Conservation (phyloP, 1,140 invertebrate genomes). For the Drosophila pallidifrons region DNA sequence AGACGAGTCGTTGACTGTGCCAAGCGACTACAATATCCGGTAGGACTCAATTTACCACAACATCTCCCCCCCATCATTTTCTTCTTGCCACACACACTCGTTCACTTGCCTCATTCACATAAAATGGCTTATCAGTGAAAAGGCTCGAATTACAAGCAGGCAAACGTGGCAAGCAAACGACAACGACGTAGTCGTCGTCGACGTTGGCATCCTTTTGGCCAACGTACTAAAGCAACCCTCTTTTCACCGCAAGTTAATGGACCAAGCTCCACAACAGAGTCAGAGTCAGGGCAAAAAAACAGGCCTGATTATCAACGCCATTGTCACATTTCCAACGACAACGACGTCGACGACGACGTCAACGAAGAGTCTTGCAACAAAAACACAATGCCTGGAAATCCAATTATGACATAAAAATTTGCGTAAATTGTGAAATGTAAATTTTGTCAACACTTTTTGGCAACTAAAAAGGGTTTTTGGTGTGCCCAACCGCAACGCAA, state of each 20-base stretch:
- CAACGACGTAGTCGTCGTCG: background rate
- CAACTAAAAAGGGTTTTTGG: conserved; percentile 56
- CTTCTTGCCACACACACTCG: background rate
- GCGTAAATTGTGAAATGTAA: conserved; percentile 83
- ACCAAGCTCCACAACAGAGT: conserved; percentile 15
- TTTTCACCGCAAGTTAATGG: conserved; percentile 57
- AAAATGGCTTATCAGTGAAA: conserved; percentile 74
- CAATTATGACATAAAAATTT: conserved; percentile 84
- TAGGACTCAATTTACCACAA: conserved; percentile 70
- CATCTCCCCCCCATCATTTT: background rate
- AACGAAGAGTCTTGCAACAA: conserved; percentile 19
- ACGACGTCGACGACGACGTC: background rate
- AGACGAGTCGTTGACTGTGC: conserved; percentile 19
- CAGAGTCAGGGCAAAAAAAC: conserved; percentile 11
- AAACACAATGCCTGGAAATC: conserved; percentile 55
- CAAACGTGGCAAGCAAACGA: conserved; percentile 10
- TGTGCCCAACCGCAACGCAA: background rate
- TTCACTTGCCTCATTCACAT: conserved; percentile 19
- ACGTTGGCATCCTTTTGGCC: conserved; percentile 29
- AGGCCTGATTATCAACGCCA: conserved; percentile 67
- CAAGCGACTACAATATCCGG: conserved; percentile 63
- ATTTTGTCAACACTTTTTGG: conserved; percentile 61
- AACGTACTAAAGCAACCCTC: background rate
- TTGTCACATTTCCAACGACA: conserved; percentile 67
- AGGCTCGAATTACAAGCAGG: conserved; percentile 65